These are phyloP conservation scores for Girardinus metallicus DNA, from an alignment of 2,797 vertebrate species.

Conservation along the genomic window DNA sequence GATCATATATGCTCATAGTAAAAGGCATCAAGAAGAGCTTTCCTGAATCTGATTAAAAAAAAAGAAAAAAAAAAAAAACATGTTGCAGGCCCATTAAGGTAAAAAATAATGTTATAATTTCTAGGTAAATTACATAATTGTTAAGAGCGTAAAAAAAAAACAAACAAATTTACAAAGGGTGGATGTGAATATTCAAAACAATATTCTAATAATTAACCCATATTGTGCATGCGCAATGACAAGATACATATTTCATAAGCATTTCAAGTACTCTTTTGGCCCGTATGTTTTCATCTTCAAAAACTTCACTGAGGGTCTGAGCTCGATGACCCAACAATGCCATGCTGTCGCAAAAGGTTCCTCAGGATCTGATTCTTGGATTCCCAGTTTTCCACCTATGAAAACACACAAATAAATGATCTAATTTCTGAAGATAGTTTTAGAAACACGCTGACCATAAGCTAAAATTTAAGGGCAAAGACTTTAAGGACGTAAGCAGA, in stretches of 20 bases:
- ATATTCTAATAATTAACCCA: constrained; percentile 24
- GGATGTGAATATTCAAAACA: constrained; percentile 40
- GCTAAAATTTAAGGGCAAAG: not conserved
- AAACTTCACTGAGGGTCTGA: constrained; percentile 73
- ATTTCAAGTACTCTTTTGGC: constrained; percentile 72
- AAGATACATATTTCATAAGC: constrained; percentile 54
- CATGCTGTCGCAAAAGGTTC: constrained; percentile 80
- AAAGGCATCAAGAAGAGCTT: constrained; percentile 42
- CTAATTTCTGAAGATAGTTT: not conserved
- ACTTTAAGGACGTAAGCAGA: not conserved
- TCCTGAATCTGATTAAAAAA: constrained; percentile 5
- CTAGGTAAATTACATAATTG: constrained; percentile 19
- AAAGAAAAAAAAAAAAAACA: not conserved
- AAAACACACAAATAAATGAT: not conserved
- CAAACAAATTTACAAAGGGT: constrained; percentile 37
- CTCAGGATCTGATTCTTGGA: constrained; percentile 85
- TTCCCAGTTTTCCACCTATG: constrained; percentile 84
- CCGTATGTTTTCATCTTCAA: constrained; percentile 34
- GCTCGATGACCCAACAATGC: constrained; percentile 79
- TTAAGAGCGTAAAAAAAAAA: constrained; percentile 29
- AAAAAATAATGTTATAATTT: constrained; percentile 14
- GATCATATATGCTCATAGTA: constrained; percentile 35
- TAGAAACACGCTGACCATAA: not conserved
- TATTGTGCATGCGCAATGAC: constrained; percentile 59
- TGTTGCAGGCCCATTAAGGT: not conserved